Evolutionary conservation across 1,140 invertebrate genomes (phyloP).

Genomic region (Sesamia nonagrioides): DNA sequence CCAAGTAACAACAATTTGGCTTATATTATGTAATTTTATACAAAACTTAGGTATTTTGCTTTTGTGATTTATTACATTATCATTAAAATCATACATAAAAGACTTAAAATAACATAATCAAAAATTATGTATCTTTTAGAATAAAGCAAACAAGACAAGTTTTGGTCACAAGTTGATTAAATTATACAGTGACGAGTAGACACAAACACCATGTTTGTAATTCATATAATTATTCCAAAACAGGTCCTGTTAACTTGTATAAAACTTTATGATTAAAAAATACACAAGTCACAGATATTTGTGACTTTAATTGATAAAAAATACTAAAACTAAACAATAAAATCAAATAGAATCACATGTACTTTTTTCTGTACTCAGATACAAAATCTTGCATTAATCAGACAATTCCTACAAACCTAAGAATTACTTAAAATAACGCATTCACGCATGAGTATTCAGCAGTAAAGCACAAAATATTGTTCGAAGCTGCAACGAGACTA

Average conservation of each 20-base stretch:
- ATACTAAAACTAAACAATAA: conserved; percentile 68
- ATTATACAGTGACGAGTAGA: conserved; percentile 2
- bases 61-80: conserved; percentile 70
- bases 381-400: conserved; percentile 79
- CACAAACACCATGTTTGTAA: conserved; percentile 2
- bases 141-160: conserved; percentile 60
- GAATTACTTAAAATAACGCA: conserved; percentile 78
- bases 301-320: conserved; percentile 63
- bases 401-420: conserved; percentile 77
- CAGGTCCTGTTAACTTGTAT: conserved; percentile 61
- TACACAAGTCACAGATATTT: conserved; percentile 61
- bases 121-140: conserved; percentile 62
- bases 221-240: conserved; percentile 57
- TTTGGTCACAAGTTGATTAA: conserved; percentile 47
- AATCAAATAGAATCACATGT: conserved; percentile 84
- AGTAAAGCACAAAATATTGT: conserved; percentile 85
- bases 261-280: conserved; percentile 57
- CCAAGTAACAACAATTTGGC: conserved; percentile 85
- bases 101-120: conserved; percentile 64
- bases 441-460: conserved; percentile 86
- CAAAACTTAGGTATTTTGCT: conserved; percentile 70
- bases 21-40: conserved; percentile 75
- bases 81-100: conserved; percentile 74
- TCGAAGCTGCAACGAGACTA: conserved; percentile 86
- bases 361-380: conserved; percentile 84